These are phyloP conservation scores for Omphaloscelis lunosa DNA, from an alignment of 2,888 invertebrate genomes.

Conservation along the genomic window DNA sequence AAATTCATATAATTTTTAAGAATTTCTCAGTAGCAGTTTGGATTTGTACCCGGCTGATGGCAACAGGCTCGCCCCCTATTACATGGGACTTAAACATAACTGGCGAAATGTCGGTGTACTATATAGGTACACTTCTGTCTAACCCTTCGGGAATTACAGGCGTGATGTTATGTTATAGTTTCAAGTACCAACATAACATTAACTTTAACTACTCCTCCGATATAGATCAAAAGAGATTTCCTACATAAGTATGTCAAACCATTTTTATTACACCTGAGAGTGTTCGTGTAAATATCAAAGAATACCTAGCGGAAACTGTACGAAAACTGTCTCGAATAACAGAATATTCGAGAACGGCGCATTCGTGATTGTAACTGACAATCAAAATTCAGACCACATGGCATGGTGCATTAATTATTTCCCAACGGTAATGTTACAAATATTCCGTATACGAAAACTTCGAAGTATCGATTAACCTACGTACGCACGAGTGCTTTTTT, in stretches of 20 bases:
- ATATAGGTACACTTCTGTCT: no score
- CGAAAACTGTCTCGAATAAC: slow-evolving; percentile 54
- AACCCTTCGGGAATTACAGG: no score
- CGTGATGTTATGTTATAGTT: no score
- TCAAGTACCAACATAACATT: not conserved
- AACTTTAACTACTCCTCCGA: slow-evolving; percentile 13
- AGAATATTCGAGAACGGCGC: slow-evolving; percentile 47
- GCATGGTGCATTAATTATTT: slow-evolving; percentile 61
- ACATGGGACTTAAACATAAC: no score
- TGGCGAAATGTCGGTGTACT: no score
- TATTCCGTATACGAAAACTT: slow-evolving; percentile 44
- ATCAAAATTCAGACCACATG: slow-evolving; percentile 66
- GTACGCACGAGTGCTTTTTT: not conserved
- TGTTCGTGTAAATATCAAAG: slow-evolving; percentile 40
- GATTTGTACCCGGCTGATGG: no score
- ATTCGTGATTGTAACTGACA: slow-evolving; percentile 60
- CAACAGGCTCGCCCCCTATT: no score
- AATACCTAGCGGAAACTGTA: slow-evolving; percentile 52
- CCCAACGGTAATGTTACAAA: slow-evolving; percentile 64
- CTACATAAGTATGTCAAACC: slow-evolving; percentile 38
- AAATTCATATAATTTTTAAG: not conserved
- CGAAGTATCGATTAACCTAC: not conserved
- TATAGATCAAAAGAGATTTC: slow-evolving; percentile 18
- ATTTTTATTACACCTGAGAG: slow-evolving; percentile 37
- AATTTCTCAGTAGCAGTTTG: not conserved